These are phyloP conservation scores for Agapornis roseicollis DNA, from an alignment of 2,113 vertebrate species.

Conservation along the genomic window DNA sequence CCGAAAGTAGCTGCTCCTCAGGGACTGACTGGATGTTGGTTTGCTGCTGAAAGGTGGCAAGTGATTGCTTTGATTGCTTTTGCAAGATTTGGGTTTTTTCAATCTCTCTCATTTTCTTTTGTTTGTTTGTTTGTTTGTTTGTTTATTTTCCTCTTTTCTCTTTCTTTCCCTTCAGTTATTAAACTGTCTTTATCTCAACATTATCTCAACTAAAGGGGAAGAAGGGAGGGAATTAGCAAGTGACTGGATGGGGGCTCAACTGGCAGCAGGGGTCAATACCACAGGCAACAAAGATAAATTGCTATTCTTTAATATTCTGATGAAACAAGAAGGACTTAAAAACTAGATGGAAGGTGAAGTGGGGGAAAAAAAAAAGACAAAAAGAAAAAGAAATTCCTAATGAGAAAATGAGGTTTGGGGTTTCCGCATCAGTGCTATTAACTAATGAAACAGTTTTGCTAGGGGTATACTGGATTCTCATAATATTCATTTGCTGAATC, in stretches of 20 bases:
- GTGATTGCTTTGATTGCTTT: neutral
- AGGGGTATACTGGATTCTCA: neutral
- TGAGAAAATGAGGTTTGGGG: neutral
- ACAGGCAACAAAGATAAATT: neutral
- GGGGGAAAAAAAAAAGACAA: accelerated
- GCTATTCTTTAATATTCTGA: neutral
- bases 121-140: neutral
- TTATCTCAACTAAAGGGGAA: neutral
- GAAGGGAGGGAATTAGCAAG: neutral
- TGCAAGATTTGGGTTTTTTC: accelerated
- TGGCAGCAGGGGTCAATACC: neutral
- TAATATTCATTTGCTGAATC: neutral
- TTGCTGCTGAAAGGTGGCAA: neutral
- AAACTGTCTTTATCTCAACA: neutral
- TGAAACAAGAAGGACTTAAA: neutral
- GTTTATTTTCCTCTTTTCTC: too few relatives aligned
- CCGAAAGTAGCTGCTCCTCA: neutral
- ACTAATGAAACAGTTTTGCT: neutral
- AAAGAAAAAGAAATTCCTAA: accelerated
- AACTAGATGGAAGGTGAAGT: neutral
- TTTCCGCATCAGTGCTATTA: neutral
- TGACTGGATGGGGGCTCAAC: neutral
- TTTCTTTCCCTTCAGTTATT: neutral
- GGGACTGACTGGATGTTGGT: neutral
- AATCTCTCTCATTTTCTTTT: neutral